These are phyloP conservation scores for Agelastica alni DNA, from an alignment of 2,888 invertebrate genomes.

Conservation along the genomic window DNA sequence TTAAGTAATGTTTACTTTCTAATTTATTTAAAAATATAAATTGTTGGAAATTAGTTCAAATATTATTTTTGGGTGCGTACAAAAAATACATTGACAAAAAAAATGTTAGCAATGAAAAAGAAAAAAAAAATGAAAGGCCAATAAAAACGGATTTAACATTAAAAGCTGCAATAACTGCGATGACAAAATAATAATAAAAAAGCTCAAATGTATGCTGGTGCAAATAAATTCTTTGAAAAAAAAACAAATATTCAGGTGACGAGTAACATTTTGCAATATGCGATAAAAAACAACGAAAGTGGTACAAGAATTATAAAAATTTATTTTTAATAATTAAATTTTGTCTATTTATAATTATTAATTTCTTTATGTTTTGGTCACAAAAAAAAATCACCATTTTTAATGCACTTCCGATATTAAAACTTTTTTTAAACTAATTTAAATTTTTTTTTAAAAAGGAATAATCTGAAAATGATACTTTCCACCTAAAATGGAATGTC, in stretches of 20 bases:
- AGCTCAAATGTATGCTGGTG: conserved; percentile 19
- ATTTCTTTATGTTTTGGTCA: too few species aligned
- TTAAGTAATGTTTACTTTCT: too few species aligned
- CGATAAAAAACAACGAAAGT: background rate
- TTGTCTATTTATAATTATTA: too few species aligned
- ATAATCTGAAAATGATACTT: background rate
- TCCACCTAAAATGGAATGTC: conserved; percentile 8
- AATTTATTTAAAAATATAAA: too few species aligned
- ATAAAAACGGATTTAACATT: conserved; percentile 47
- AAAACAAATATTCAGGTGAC: conserved; percentile 27
- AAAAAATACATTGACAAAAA: background rate
- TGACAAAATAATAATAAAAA: conserved; percentile 17
- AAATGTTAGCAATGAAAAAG: conserved; percentile 14
- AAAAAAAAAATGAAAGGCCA: conserved; percentile 36
- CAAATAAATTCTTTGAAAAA: conserved; percentile 4
- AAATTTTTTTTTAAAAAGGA: background rate
- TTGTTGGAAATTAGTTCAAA: too few species aligned
- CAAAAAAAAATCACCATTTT: too few species aligned
- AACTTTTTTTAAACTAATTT: too few species aligned
- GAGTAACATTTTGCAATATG: background rate
- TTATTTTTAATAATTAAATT: background rate
- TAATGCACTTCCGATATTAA: too few species aligned
- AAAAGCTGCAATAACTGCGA: conserved; percentile 38
- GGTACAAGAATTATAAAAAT: background rate
- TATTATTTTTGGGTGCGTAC: conserved; percentile 1